phyloP scores from a whole-genome alignment of 92 coral and sea anemone genomes.

The Montipora capitata region DNA sequence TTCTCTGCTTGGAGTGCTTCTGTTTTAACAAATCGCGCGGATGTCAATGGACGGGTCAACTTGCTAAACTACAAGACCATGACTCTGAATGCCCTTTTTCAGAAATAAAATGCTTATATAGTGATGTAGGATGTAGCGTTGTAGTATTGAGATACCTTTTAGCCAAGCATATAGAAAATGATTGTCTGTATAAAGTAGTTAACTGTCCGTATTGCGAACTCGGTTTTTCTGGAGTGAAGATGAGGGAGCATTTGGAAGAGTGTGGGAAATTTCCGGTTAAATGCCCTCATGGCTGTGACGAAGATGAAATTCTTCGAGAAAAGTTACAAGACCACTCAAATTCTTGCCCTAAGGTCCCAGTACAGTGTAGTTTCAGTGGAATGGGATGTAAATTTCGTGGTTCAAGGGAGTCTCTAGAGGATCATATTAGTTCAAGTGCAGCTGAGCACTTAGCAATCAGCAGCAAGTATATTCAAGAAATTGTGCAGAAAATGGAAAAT shows the following conservation, averaged over 20 bases:
- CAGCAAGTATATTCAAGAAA: constrained; percentile 37
- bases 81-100: constrained; percentile 72
- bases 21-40: constrained; percentile 80
- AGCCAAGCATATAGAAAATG: constrained; percentile 85
- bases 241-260: constrained; percentile 77
- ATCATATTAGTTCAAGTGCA: constrained; percentile 62
- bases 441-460: constrained; percentile 75
- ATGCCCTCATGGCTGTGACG: constrained; percentile 85
- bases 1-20: constrained; percentile 74
- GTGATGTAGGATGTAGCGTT: constrained; percentile 66
- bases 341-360: constrained; percentile 72
- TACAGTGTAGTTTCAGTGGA: constrained; percentile 65
- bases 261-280: constrained; percentile 81
- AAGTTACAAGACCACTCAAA: constrained; percentile 68
- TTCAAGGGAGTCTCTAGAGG: constrained; percentile 55
- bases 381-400: constrained; percentile 79
- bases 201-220: constrained; percentile 79
- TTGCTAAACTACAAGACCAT: constrained; percentile 61
- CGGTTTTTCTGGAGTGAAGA: constrained; percentile 56
- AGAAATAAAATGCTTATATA: constrained; percentile 76
- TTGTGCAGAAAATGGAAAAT: constrained; percentile 31
- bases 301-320: constrained; percentile 68
- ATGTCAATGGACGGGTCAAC: constrained; percentile 84
- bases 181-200: constrained; percentile 72
- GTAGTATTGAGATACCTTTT: constrained; percentile 69